Conservation (phyloP, 2,888 invertebrate genomes). For the Metalampra italica region DNA sequence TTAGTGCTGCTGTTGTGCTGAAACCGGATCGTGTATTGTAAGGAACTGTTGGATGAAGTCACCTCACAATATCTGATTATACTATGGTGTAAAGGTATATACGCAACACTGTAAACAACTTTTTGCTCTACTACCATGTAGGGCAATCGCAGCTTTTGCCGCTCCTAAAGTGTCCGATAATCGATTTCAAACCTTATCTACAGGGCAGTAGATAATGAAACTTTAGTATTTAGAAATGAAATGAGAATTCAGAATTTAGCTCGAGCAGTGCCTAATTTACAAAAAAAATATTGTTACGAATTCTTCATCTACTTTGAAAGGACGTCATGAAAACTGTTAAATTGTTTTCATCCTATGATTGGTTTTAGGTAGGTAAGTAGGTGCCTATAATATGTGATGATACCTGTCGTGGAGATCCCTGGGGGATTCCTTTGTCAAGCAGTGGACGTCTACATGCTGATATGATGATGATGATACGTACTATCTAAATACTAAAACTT, state of each 20-base stretch:
- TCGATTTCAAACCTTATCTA: neutral
- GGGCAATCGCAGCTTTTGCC: conserved; percentile 2
- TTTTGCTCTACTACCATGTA: conserved; percentile 30
- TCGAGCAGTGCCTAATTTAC: neutral
- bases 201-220: neutral
- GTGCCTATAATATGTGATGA: too few relatives aligned
- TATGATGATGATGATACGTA: too few relatives aligned
- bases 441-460: too few relatives aligned
- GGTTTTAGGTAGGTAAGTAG: too few relatives aligned
- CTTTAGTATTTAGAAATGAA: neutral
- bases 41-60: too few relatives aligned
- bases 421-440: too few relatives aligned
- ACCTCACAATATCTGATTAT: neutral
- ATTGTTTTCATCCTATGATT: too few relatives aligned
- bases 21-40: too few relatives aligned
- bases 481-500: too few relatives aligned
- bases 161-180: neutral
- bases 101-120: conserved; percentile 33
- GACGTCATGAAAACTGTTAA: neutral
- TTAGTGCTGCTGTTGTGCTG: too few relatives aligned
- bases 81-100: neutral
- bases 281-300: neutral
- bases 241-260: neutral
- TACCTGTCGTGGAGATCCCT: too few relatives aligned
- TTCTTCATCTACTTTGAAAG: neutral